Evolutionary conservation across 2,888 invertebrate species (phyloP), one percentile per base, ranked within the genome.

Genomic region (Brachypalpus laphriformis): DNA sequence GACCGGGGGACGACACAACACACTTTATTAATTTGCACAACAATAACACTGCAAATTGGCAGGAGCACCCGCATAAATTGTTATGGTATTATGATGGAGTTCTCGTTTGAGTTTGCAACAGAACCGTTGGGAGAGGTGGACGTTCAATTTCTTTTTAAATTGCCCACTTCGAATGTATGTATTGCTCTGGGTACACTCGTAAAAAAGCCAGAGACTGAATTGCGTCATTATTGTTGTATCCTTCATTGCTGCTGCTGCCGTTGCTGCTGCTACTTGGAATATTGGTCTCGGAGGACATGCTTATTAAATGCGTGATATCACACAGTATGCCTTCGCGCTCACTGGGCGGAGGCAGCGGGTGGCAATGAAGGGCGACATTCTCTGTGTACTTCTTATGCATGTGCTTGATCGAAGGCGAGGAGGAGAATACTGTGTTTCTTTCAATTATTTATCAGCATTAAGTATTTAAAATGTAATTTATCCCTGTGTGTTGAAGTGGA

Each of bases 201-300:
- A 68, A 49, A 68, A 59, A 31, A 28, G 42, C 14, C 51, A 22
- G 42, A 51, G 31, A 5, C 9, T n/a, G 16, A 70, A 77, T 77
- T 54, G 77, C 77, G 68, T 77, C 77, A 77, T 77, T 77, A 68
- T 77, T 70, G 54, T 45, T 61, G 66, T 70, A 45, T 45, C 31
- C 34, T 61, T 51, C 28, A 40, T 7, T 4, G 66, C 40, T 18
- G 20, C 37, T 42, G 56, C 14, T 40, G 28, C 40, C 25, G 45
- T n/a, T 57, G 34, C 31, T 54, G 14, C 18, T 9, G 74, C 45
- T 22, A 22, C 22, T 11, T 31, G 75, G 51, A 61, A 66, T 61
- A 68, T 56, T 47, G 28, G 42, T 20, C 68, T 28, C 61, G 14
- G 14, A 59, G 81, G 74, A 81, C 54, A 51, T 76, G 42, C 65